Evolutionary conservation across 2,113 vertebrate genomes (phyloP).

Genomic region (Antidorcas marsupialis): DNA sequence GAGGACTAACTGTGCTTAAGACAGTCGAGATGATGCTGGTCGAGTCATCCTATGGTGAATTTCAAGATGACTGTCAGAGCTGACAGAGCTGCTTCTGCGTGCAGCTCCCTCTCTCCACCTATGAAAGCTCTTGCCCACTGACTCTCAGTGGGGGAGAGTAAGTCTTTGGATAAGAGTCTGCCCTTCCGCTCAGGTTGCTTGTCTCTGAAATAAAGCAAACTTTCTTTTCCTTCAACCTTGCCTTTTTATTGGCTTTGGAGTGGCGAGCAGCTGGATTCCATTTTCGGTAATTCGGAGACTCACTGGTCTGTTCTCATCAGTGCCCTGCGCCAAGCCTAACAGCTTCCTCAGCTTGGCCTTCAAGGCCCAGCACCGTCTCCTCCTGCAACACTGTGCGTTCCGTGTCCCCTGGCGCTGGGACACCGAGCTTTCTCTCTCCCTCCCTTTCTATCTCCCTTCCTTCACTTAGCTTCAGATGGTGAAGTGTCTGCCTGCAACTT

Average conservation of each 20-base stretch:
- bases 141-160: background rate
- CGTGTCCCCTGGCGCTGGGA: fast-evolving
- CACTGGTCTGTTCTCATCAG: background rate
- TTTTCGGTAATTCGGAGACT: background rate
- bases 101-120: background rate
- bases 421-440: background rate
- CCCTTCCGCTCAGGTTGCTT: background rate
- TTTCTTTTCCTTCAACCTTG: background rate
- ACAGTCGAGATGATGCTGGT: background rate
- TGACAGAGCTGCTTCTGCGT: background rate
- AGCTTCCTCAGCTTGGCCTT: background rate
- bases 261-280: background rate
- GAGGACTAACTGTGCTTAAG: background rate
- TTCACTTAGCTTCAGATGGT: background rate
- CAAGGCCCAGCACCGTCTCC: background rate
- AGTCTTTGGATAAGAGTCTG: background rate
- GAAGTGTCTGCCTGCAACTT: background rate
- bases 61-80: background rate
- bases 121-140: background rate
- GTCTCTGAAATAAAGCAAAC: background rate
- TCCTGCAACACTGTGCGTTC: no score
- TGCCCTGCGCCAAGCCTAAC: background rate
- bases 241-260: background rate
- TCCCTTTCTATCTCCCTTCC: background rate
- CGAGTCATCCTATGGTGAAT: no score